phyloP scores from a whole-genome alignment of 1,140 invertebrate genomes.

The Periplaneta americana region DNA sequence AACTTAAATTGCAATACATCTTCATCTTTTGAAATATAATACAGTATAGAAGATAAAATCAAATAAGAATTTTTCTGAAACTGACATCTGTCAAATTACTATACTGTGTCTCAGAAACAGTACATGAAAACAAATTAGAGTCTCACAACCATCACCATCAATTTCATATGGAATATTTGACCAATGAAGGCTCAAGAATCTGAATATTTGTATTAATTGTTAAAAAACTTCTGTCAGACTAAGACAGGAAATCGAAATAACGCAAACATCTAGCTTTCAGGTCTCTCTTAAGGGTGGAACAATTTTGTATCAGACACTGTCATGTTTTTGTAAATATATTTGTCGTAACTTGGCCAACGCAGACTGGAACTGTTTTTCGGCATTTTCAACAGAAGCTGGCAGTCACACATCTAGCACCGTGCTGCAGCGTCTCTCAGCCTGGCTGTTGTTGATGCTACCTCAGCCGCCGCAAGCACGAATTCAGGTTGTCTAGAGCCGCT shows the following conservation, averaged over 20 bases:
- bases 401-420: background rate
- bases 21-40: too few species aligned
- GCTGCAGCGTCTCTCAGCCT: background rate
- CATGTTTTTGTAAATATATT: background rate
- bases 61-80: too few species aligned
- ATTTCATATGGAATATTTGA: background rate
- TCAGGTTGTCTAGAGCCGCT: constrained; percentile 17
- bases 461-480: constrained; percentile 15
- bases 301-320: background rate
- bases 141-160: background rate
- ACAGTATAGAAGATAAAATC: too few species aligned
- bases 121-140: too few species aligned
- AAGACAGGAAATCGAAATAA: background rate
- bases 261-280: background rate
- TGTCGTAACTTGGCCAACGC: background rate
- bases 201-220: background rate
- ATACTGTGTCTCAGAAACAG: too few species aligned
- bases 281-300: background rate
- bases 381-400: background rate
- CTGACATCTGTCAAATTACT: too few species aligned
- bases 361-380: background rate
- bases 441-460: constrained; percentile 17
- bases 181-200: background rate
- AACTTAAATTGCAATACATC: too few species aligned
- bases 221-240: too few species aligned